These are phyloP conservation scores for Scolanthus callimorphus DNA, from an alignment of 92 coral and sea anemone genomes.

Conservation along the genomic window DNA sequence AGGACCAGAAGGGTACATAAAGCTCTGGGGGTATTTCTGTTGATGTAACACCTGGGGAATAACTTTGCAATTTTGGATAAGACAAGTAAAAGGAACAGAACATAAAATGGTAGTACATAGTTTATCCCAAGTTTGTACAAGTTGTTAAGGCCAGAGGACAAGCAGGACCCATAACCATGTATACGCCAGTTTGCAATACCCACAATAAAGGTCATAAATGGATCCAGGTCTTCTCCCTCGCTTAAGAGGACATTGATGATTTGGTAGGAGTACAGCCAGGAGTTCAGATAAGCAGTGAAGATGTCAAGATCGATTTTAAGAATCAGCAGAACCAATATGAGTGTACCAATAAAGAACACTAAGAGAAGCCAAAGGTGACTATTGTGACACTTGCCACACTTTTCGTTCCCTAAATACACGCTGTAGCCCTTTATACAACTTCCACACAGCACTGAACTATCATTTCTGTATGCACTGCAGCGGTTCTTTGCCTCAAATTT, in stretches of 20 bases:
- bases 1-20: slow-evolving; percentile 70
- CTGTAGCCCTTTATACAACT: slow-evolving; percentile 44
- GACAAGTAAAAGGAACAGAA: slow-evolving; percentile 49
- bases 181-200: slow-evolving; percentile 65
- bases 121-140: slow-evolving; percentile 67
- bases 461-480: slow-evolving; percentile 51
- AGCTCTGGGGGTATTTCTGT: slow-evolving; percentile 68
- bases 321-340: slow-evolving; percentile 54
- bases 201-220: slow-evolving; percentile 56
- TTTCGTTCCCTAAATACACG: slow-evolving; percentile 58
- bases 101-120: slow-evolving; percentile 67
- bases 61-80: slow-evolving; percentile 52
- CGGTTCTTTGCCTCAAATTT: slow-evolving; percentile 3
- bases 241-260: slow-evolving; percentile 49
- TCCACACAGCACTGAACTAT: slow-evolving; percentile 65
- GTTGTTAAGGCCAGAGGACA: slow-evolving; percentile 60
- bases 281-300: slow-evolving; percentile 72
- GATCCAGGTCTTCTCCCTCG: slow-evolving; percentile 59
- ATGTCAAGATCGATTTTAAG: slow-evolving; percentile 73
- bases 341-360: slow-evolving; percentile 26
- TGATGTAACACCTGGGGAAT: slow-evolving; percentile 74
- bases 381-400: slow-evolving; percentile 40
- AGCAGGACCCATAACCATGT: slow-evolving; percentile 43
- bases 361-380: slow-evolving; percentile 60
- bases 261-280: slow-evolving; percentile 91